Conservation (phyloP, 1,140 invertebrate species). For the Rhopalosiphum padi region DNA sequence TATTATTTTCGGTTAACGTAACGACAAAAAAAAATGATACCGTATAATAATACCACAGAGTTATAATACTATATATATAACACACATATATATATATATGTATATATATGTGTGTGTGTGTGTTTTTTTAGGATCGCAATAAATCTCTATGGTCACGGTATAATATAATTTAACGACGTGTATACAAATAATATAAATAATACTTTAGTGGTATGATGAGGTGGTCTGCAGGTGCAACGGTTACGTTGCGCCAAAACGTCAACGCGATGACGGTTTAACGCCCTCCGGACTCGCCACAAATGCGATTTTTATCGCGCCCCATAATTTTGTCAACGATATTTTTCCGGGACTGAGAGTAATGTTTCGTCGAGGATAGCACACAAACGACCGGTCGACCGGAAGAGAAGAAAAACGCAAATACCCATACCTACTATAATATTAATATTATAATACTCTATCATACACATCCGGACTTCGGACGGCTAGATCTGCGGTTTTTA, state of each 20-base stretch:
- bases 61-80: not conserved
- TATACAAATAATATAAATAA: conserved; percentile 11
- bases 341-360: not conserved
- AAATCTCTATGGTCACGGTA: not conserved
- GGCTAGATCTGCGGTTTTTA: too few relatives aligned
- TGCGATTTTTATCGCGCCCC: not conserved
- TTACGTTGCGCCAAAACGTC: not conserved
- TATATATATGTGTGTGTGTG: not conserved
- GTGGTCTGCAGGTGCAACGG: not conserved
- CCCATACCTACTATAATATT: not conserved
- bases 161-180: not conserved
- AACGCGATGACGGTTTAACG: not conserved
- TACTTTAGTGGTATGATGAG: not conserved
- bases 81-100: too few relatives aligned
- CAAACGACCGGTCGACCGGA: not conserved
- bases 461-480: not conserved
- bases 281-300: not conserved
- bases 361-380: not conserved
- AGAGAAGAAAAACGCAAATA: not conserved
- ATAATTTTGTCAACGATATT: not conserved
- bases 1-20: too few relatives aligned
- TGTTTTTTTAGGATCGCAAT: not conserved
- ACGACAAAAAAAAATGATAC: too few relatives aligned
- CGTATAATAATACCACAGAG: too few relatives aligned
- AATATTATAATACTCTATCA: not conserved